Evolutionary conservation across 2,113 vertebrate species (phyloP).

Genomic region (Psephotus haematonotus): DNA sequence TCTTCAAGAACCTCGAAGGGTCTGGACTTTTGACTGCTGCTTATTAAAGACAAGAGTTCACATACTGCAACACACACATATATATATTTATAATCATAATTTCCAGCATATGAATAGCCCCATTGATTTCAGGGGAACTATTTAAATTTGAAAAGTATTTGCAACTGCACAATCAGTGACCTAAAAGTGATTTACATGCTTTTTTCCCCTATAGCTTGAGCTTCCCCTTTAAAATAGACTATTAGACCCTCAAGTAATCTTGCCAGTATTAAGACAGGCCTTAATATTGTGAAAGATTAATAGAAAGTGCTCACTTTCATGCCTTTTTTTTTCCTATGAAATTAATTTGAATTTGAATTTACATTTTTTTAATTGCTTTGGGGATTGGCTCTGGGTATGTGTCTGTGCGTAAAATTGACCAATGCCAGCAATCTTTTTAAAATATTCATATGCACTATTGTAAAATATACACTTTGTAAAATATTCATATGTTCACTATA

Average conservation of each 20-base stretch:
- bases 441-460: background rate
- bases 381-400: background rate
- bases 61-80: background rate
- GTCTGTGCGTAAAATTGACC: background rate
- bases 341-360: background rate
- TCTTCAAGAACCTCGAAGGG: background rate
- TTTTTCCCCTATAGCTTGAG: background rate
- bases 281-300: background rate
- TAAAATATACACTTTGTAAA: background rate
- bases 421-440: background rate
- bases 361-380: background rate
- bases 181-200: background rate
- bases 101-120: background rate
- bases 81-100: background rate
- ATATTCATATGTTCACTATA: background rate
- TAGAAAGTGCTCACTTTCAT: background rate
- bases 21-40: background rate
- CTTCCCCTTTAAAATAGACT: background rate
- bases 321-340: background rate
- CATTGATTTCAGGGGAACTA: background rate
- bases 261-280: background rate
- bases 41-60: background rate
- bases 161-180: background rate
- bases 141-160: background rate
- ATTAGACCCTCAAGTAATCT: background rate